Evolutionary conservation across 2,888 invertebrate genomes (phyloP).

Genomic region (Agrilus biguttatus): DNA sequence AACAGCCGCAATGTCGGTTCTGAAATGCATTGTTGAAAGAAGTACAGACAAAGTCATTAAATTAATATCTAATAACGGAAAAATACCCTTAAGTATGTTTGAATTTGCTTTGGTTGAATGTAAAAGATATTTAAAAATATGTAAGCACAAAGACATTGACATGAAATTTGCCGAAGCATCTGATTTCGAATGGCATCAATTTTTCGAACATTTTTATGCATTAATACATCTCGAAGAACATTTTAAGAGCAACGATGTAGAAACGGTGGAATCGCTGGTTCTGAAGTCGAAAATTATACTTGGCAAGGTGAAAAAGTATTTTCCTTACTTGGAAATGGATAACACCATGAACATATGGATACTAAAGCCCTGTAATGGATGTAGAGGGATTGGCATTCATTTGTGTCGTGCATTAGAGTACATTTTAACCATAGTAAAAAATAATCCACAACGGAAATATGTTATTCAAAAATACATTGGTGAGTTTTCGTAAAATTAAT

Average conservation of each 20-base stretch:
- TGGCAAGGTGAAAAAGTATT: constrained; percentile 40
- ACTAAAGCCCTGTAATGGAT: constrained; percentile 71
- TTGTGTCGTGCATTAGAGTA: constrained; percentile 61
- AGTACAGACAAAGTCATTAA: constrained; percentile 14
- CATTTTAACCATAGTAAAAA: constrained; percentile 47
- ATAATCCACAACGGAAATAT: constrained; percentile 46
- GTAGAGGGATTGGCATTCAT: constrained; percentile 70
- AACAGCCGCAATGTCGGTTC: constrained; percentile 62
- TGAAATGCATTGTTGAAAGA: constrained; percentile 43
- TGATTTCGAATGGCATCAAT: constrained; percentile 51
- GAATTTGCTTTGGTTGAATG: constrained; percentile 59
- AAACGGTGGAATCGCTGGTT: constrained; percentile 19
- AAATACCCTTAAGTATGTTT: constrained; percentile 40
- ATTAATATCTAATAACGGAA: constrained; percentile 38
- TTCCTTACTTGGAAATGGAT: constrained; percentile 54
- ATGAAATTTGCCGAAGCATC: constrained; percentile 24
- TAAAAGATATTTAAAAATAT: constrained; percentile 43
- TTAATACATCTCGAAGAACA: constrained; percentile 43
- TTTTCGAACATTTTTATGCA: constrained; percentile 50
- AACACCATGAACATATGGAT: constrained; percentile 82
- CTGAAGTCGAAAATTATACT: constrained; percentile 40
- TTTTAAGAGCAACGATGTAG: constrained; percentile 30
- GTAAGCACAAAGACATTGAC: constrained; percentile 54
- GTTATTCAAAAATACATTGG: constrained; percentile 86
- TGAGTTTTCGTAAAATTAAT: constrained; percentile 24